Evolutionary conservation across 2,113 vertebrate species (phyloP).

Genomic region (Solenodon paradoxus): DNA sequence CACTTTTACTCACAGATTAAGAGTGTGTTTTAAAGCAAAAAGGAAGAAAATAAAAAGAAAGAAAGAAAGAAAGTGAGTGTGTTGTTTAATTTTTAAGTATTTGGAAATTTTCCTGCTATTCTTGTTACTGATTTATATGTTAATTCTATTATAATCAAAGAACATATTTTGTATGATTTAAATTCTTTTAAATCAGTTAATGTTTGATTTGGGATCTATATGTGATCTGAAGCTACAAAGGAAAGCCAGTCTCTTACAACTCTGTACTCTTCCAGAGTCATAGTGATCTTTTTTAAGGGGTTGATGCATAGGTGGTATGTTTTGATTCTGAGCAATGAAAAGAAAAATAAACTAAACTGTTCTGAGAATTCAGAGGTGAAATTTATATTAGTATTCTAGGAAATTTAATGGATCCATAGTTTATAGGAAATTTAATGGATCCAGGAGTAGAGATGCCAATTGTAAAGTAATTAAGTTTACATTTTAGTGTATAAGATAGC

Average conservation of each 20-base stretch:
- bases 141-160: no score
- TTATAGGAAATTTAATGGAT: background rate
- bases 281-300: background rate
- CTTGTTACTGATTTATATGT: background rate
- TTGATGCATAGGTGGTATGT: background rate
- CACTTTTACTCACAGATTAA: background rate
- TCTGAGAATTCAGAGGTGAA: background rate
- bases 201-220: background rate
- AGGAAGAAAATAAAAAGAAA: no score
- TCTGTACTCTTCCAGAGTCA: background rate
- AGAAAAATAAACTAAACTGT: background rate
- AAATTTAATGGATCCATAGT: background rate
- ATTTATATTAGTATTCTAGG: background rate
- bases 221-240: background rate
- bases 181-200: background rate
- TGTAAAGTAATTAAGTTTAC: background rate
- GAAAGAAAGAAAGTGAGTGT: no score
- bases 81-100: background rate
- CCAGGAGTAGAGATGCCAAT: background rate
- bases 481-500: background rate
- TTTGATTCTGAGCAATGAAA: background rate
- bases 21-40: no score
- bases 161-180: background rate
- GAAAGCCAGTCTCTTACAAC: background rate
- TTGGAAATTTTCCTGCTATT: background rate